Base-by-base conservation (phyloP, 2,888 invertebrate species). In the Torymus aiolomorphi region DNA sequence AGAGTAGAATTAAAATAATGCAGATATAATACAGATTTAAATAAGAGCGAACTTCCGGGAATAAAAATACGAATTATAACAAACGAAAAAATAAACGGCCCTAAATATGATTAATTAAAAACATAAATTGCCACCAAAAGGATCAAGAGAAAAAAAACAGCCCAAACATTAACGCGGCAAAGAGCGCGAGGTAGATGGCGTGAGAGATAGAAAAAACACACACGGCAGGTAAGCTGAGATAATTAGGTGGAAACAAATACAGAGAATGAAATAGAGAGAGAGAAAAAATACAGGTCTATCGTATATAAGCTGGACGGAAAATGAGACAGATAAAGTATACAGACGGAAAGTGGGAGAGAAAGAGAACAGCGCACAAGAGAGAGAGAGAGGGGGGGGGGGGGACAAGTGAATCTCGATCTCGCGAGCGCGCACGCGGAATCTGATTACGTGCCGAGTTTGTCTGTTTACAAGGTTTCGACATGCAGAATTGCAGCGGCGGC, bases 391-490 rank as follows among this genome's bases (percentile, higher is more conserved):
- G 16, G 59, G 56, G 24, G 14, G 49, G 16, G 70, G 56, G 13
- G 49, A 8, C 20, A 42, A 42, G 42, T 42, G 42, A 42, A 42
- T 59, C 59, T 65, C 61, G 61, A 72, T 42, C 42, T 42, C 42
- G 42, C 20, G 20, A 20, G 20, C 20, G 20, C n/a, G 12, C 54
- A 51, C 24, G 14, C 11, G 42, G 56, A 78, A 78, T 73, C 67
- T 73, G 78, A 78, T 78, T 78, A 78, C 49, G 42, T 11, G 59
- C 3, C 1, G 24, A 78, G 73, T 69, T 67, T 56, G 62, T 62
- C 61, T 67, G 67, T 56, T 67, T 73, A 73, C 62, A 56, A 78
- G 63, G 70, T 70, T 63, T 76, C 61, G 24, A 63, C 76, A 63
- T 56, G 59, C 57, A 12, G 65, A 65, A 71, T 51, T 54, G 31